Conservation (phyloP, 2,888 invertebrate species). For the Belgica antarctica region DNA sequence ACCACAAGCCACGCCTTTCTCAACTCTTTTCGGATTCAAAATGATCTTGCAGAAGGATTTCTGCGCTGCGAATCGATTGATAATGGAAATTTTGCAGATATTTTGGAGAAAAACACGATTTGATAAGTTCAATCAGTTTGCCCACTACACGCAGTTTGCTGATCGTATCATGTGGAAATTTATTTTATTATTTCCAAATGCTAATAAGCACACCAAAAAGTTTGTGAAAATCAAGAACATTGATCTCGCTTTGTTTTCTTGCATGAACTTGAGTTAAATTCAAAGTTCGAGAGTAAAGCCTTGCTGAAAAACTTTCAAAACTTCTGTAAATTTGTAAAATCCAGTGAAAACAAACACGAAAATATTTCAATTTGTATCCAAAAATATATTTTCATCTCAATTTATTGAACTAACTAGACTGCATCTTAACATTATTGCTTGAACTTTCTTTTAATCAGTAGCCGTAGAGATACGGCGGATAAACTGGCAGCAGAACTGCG, state of each 20-base stretch:
- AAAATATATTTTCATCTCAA: slow-evolving; percentile 22
- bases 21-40: slow-evolving; percentile 14
- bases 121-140: too few relatives aligned
- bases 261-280: not conserved
- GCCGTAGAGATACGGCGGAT: slow-evolving; percentile 62
- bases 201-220: too few relatives aligned
- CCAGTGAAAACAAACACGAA: not conserved
- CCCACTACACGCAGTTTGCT: too few relatives aligned
- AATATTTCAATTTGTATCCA: slow-evolving; percentile 7
- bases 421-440: not conserved
- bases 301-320: too few relatives aligned
- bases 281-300: not conserved
- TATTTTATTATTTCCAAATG: too few relatives aligned
- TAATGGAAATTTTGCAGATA: not conserved
- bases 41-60: not conserved
- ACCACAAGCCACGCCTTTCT: not conserved
- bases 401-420: slow-evolving; percentile 13
- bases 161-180: too few relatives aligned
- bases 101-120: too few relatives aligned
- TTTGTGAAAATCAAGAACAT: too few relatives aligned
- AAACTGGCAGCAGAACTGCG: slow-evolving; percentile 62
- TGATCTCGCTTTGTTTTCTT: too few relatives aligned
- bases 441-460: slow-evolving; percentile 53
- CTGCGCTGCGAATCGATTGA: not conserved
- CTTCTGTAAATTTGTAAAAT: too few relatives aligned